Percentiles rank a stretch among this genome's conserved stretches.
Evolutionary conservation across 2,888 invertebrate species (phyloP).

Genomic region (Steinernema scapterisci): DNA sequence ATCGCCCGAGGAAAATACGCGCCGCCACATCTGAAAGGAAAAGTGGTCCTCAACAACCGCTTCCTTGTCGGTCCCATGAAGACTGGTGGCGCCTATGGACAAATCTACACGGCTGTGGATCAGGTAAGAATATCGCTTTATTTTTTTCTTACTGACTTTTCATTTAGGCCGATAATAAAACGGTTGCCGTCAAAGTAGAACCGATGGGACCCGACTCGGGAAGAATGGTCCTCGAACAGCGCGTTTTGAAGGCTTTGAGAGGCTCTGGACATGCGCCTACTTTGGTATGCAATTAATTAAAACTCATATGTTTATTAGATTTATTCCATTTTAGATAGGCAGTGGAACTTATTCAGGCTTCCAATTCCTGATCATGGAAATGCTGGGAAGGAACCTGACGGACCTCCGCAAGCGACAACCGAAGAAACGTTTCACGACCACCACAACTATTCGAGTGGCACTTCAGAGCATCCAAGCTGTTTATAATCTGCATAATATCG

Average conservation of each 20-base stretch:
- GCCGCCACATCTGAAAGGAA: constrained; percentile 24
- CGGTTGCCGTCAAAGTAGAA: constrained; percentile 62
- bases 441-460: constrained; percentile 47
- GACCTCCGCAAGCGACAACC: constrained; percentile 52
- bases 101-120: constrained; percentile 57
- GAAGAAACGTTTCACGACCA: constrained; percentile 42
- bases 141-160: no score
- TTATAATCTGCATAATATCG: constrained; percentile 52
- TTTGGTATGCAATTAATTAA: constrained; percentile 41
- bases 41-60: constrained; percentile 41
- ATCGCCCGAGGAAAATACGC: constrained; percentile 13
- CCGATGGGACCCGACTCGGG: constrained; percentile 52
- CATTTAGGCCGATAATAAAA: constrained; percentile 32
- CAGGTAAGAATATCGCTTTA: no score
- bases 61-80: constrained; percentile 47
- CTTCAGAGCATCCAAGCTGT: constrained; percentile 55
- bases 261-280: constrained; percentile 49
- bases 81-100: constrained; percentile 64
- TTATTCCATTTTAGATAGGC: constrained; percentile 39
- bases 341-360: constrained; percentile 50
- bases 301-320: not conserved
- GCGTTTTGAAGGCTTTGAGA: constrained; percentile 46
- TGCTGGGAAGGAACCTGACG: constrained; percentile 58
- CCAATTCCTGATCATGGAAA: constrained; percentile 63
- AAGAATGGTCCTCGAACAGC: constrained; percentile 60